These are phyloP conservation scores for Daktulosphaira vitifoliae DNA, from an alignment of 1,140 invertebrate species.

Conservation along the genomic window DNA sequence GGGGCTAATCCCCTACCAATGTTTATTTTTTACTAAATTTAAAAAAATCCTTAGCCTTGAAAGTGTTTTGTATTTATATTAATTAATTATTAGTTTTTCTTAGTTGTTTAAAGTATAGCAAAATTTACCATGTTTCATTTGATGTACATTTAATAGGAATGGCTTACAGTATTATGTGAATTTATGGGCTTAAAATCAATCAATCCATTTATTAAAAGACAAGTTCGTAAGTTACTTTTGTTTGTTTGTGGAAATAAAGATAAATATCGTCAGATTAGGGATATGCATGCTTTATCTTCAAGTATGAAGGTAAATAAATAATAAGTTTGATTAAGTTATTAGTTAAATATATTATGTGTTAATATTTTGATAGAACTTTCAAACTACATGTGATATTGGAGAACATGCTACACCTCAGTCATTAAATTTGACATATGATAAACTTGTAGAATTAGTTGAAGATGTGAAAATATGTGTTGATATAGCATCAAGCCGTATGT, in stretches of 20 bases:
- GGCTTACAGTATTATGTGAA: slow-evolving; percentile 80
- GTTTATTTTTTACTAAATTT: slow-evolving; percentile 6
- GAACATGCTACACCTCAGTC: background rate
- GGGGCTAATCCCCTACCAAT: slow-evolving; percentile 11
- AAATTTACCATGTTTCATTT: no score
- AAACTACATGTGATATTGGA: slow-evolving; percentile 7
- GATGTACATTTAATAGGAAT: slow-evolving; percentile 49
- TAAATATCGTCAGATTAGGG: slow-evolving; percentile 84
- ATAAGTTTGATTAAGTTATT: no score
- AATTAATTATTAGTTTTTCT: no score
- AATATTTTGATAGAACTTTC: slow-evolving; percentile 14
- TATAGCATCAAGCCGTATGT: slow-evolving; percentile 78
- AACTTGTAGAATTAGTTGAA: slow-evolving; percentile 84
- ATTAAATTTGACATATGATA: slow-evolving; percentile 61
- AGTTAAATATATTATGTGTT: slow-evolving; percentile 17
- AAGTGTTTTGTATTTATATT: no score
- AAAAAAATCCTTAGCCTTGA: no score
- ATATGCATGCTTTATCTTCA: slow-evolving; percentile 80
- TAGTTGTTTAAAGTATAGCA: no score
- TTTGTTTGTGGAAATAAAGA: slow-evolving; percentile 94
- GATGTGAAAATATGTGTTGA: slow-evolving; percentile 90
- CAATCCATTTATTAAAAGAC: slow-evolving; percentile 58
- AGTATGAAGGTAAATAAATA: slow-evolving; percentile 60
- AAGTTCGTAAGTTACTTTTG: slow-evolving; percentile 81
- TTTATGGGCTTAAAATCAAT: slow-evolving; percentile 82